Evolutionary conservation across 2,113 vertebrate species (phyloP).

Genomic region (Ailurus styani): DNA sequence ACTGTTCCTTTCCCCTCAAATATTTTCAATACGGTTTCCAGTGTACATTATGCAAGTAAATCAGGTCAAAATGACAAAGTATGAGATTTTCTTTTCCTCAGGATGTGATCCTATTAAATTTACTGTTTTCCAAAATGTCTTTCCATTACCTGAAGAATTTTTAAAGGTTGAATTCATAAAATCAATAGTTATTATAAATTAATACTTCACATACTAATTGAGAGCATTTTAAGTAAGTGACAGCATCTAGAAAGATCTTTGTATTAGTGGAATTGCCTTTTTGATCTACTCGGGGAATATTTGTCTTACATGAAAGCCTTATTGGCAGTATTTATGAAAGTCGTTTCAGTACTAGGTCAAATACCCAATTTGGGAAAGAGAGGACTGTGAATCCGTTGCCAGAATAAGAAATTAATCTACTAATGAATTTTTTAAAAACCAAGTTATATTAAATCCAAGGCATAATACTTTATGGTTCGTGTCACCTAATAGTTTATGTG

Average conservation of each 20-base stretch:
- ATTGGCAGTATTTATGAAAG: conserved; percentile 63
- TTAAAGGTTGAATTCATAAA: conserved; percentile 50
- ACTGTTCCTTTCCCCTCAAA: conserved; percentile 11
- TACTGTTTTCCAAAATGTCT: conserved; percentile 27
- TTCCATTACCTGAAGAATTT: conserved; percentile 33
- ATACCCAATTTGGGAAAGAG: conserved; percentile 49
- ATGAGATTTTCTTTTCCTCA: conserved; percentile 47
- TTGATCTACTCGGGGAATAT: conserved; percentile 62
- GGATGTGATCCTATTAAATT: conserved; percentile 19
- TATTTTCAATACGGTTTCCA: conserved; percentile 13
- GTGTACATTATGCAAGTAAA: not conserved
- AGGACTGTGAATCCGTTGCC: conserved; percentile 35
- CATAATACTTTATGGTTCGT: conserved; percentile 36
- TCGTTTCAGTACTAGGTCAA: conserved; percentile 48
- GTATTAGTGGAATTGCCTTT: conserved; percentile 61
- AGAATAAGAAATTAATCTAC: conserved; percentile 60
- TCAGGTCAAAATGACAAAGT: not conserved
- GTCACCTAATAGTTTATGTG: conserved; percentile 13
- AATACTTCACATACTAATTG: conserved; percentile 54
- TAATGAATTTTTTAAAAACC: conserved; percentile 51
- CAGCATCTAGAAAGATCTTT: conserved; percentile 59
- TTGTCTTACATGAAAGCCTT: conserved; percentile 59
- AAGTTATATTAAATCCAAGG: conserved; percentile 45
- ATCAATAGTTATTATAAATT: conserved; percentile 60
- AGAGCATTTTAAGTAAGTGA: conserved; percentile 67